These are phyloP conservation scores for Pelosia muscerda DNA, from an alignment of 2,888 invertebrate genomes.

Conservation along the genomic window DNA sequence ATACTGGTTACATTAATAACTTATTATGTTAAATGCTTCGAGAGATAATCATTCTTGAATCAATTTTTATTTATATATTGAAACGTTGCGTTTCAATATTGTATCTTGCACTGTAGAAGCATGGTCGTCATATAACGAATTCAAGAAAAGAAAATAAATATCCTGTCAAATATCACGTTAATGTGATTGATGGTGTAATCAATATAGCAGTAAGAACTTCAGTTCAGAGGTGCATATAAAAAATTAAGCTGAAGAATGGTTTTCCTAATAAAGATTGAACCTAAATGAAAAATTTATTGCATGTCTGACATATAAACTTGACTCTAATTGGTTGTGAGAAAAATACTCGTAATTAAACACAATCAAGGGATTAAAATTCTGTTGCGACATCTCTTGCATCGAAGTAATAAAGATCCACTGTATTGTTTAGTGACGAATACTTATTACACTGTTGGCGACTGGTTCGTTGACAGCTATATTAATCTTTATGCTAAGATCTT, in stretches of 20 bases:
- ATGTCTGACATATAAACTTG: conserved; percentile 44
- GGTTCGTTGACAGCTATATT: neutral
- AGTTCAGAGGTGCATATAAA: neutral
- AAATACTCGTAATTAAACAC: conserved; percentile 59
- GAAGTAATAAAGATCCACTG: conserved; percentile 12
- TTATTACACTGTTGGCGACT: neutral
- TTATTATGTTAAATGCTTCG: neutral
- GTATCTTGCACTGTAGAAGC: neutral
- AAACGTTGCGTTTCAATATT: neutral
- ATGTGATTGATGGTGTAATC: neutral
- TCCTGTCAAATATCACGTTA: neutral
- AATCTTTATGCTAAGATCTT: neutral
- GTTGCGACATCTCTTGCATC: conserved; percentile 43
- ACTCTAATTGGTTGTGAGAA: conserved; percentile 63
- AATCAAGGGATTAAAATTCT: conserved; percentile 57
- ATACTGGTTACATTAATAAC: neutral
- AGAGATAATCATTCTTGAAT: neutral
- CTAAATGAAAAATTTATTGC: conserved; percentile 53
- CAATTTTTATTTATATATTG: neutral
- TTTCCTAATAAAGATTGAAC: conserved; percentile 20
- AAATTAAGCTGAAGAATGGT: conserved; percentile 25
- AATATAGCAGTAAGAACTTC: neutral
- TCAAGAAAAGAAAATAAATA: neutral
- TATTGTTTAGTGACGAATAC: conserved; percentile 6
- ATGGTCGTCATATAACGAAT: neutral